phyloP scores from a whole-genome alignment of 1,140 invertebrate species.

The Agrypnia vestita region DNA sequence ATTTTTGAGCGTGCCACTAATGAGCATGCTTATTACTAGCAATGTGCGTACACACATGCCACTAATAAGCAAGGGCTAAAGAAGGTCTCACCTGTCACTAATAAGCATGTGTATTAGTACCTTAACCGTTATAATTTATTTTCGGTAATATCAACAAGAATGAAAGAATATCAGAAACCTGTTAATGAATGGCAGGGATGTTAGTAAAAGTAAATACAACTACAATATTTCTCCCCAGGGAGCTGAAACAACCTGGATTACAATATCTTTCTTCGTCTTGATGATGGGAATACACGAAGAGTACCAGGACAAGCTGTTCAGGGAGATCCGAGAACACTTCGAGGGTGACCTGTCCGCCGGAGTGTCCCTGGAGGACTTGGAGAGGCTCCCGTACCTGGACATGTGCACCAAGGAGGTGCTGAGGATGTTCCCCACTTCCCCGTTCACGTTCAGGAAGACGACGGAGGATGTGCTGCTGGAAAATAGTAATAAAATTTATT shows the following conservation, averaged over 20 bases:
- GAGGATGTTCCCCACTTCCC: slow-evolving; percentile 78
- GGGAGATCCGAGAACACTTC: slow-evolving; percentile 59
- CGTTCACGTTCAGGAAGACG: slow-evolving; percentile 43
- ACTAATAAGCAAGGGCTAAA: too few species aligned
- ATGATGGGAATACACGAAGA: slow-evolving; percentile 87
- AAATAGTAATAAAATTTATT: neutral
- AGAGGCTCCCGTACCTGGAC: slow-evolving; percentile 80
- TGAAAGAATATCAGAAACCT: too few species aligned
- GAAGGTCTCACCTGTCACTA: too few species aligned
- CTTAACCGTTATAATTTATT: too few species aligned
- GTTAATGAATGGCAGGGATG: too few species aligned
- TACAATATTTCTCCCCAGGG: slow-evolving; percentile 66
- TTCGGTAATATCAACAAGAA: too few species aligned
- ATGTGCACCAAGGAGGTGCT: slow-evolving; percentile 82
- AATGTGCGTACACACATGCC: too few species aligned
- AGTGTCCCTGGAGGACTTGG: slow-evolving; percentile 71
- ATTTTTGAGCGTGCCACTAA: too few species aligned
- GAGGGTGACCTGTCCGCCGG: slow-evolving; percentile 55
- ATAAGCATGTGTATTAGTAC: too few species aligned
- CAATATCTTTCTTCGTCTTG: slow-evolving; percentile 88
- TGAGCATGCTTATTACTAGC: too few species aligned
- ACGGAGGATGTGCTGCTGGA: slow-evolving; percentile 49
- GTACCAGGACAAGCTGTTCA: slow-evolving; percentile 65
- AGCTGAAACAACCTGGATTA: slow-evolving; percentile 93
- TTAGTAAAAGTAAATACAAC: too few species aligned